Percentiles rank a stretch among this genome's conserved stretches.
Conservation (phyloP, 1,140 invertebrate species). For the Drosophila tsacasi region DNA sequence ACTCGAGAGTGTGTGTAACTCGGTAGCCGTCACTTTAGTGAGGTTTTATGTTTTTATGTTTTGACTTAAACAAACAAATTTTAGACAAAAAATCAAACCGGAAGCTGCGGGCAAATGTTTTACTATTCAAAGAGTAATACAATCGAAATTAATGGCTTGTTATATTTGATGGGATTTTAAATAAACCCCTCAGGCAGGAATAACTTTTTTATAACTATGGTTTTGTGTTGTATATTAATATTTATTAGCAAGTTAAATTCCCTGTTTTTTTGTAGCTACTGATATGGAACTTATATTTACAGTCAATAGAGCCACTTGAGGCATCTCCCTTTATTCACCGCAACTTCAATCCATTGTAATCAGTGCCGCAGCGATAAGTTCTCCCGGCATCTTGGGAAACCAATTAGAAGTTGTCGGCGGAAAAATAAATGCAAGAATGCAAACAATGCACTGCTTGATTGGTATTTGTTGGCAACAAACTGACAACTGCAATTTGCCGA, state of each 20-base stretch:
- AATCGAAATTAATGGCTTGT: background rate
- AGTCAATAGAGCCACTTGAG: slow-evolving; percentile 23
- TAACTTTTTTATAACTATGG: background rate
- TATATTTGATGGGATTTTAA: slow-evolving; percentile 4
- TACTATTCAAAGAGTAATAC: background rate
- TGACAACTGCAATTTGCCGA: slow-evolving; percentile 65
- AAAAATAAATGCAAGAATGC: slow-evolving; percentile 65
- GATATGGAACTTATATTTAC: background rate
- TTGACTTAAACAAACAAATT: slow-evolving; percentile 19
- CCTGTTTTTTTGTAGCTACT: too few relatives aligned
- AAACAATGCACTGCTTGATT: slow-evolving; percentile 72
- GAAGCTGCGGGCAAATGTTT: background rate
- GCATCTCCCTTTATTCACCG: background rate
- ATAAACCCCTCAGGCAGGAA: background rate
- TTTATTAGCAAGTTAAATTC: too few relatives aligned
- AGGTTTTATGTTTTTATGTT: slow-evolving; percentile 37
- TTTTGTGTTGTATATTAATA: background rate
- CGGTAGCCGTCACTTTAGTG: slow-evolving; percentile 9
- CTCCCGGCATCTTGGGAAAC: slow-evolving; percentile 29
- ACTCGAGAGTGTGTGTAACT: slow-evolving; percentile 25
- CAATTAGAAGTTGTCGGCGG: slow-evolving; percentile 70
- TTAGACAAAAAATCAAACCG: background rate
- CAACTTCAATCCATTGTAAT: slow-evolving; percentile 31
- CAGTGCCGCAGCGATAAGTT: slow-evolving; percentile 19
- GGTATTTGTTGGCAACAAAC: slow-evolving; percentile 53